Evolutionary conservation across 2,113 vertebrate genomes (phyloP), one percentile per base, ranked within the genome.

Genomic region (Cinclus cinclus): DNA sequence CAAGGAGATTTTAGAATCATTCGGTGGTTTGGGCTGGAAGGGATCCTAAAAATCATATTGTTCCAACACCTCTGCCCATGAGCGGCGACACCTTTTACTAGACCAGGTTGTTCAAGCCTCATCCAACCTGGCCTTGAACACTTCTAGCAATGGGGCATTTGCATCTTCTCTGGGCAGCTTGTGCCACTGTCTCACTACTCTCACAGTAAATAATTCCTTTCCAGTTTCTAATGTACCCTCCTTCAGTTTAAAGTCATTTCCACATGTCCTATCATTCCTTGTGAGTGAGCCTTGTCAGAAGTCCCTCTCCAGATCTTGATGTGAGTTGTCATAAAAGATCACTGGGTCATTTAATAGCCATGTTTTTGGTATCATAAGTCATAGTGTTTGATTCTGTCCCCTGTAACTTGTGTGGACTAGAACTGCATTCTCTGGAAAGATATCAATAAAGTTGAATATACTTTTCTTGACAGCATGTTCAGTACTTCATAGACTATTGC

Each of bases 301-400:
- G 47, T 68, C 17, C 6, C 21, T 69, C 21, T 83, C 41, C 21
- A 42, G 11, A 33, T 69, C 21, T 49, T 53, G n/a, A 22, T 11
- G 2, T 15, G 15, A 14, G 10, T 33, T 77, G 22, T 56, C 27
- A 10, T 58, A 24, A 50, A 39, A 30, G 13, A 5, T 41, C 3
- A 1, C 25, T 18, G 16, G 4, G 3, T 44, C 2, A 0, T 24
- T 58, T 60, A 30, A 17, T 28, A 25, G 11, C 0, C 0, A 3
- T 6, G 41, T 41, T 41, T 28, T 11, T 18, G 11, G 21, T 60
- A 3, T 65, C 16, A 0, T 52, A 20, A 82, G 7, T 31, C 3
- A 0, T 23, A 18, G 10, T 10, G 4, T 5, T 56, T 37, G 25
- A 10, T 20, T 58, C 16, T 37, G 27, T 11, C 11, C 6, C 7